phyloP scores from a whole-genome alignment of 2,797 vertebrate species.

The Sebastes diploproa region DNA sequence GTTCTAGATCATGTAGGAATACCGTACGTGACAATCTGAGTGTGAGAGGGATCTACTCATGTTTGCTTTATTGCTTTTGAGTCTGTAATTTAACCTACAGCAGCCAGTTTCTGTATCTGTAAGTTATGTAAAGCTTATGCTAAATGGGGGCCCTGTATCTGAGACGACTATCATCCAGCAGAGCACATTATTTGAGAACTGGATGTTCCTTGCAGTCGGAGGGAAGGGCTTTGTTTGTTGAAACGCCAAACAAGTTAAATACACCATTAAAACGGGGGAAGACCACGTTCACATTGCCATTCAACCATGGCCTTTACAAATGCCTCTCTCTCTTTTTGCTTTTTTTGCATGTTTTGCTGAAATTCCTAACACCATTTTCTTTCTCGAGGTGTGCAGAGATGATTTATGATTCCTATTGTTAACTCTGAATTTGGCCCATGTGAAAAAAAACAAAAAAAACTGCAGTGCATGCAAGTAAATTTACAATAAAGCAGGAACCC shows the following conservation, averaged over 20 bases:
- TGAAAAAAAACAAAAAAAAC: background rate
- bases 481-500: background rate
- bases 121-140: constrained; percentile 41
- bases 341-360: background rate
- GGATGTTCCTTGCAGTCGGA: constrained; percentile 38
- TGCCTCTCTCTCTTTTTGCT: background rate
- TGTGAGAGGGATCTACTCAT: background rate
- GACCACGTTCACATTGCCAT: constrained; percentile 44
- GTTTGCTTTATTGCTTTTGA: constrained; percentile 10
- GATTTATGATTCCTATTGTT: constrained; percentile 34
- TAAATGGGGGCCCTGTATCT: constrained; percentile 25
- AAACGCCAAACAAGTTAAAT: constrained; percentile 60
- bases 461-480: background rate
- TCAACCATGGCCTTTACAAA: background rate
- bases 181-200: constrained; percentile 21
- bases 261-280: constrained; percentile 58
- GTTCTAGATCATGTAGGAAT: background rate
- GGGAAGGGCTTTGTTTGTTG: constrained; percentile 70
- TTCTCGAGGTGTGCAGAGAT: background rate
- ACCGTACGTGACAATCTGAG: background rate
- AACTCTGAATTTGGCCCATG: background rate
- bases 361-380: background rate
- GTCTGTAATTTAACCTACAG: constrained; percentile 5
- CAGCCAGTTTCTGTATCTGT: constrained; percentile 9
- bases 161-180: constrained; percentile 25